Evolutionary conservation across 2,113 vertebrate species (phyloP), one percentile per base, ranked within the genome.

Genomic region (Prunella fulvescens): DNA sequence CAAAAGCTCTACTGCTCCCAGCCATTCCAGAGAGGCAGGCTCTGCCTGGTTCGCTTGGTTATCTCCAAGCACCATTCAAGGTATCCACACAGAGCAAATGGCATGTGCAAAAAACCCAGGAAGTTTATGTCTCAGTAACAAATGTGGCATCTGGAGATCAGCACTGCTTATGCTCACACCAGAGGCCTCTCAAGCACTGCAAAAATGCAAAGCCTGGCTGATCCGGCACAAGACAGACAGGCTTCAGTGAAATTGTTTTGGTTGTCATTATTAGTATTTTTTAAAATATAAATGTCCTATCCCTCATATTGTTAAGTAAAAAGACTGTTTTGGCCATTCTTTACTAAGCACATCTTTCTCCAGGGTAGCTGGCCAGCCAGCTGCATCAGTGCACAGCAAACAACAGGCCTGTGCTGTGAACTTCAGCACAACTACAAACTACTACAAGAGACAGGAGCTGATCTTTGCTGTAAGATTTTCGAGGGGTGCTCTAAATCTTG

Each of bases 151-250:
- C 33, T n/a, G 26, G 64, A 91, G 48, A 48, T 56, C 56, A 47
- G 47, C 39, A 10, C 29, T 54, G 14, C 4, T 73, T 19, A 8
- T 0, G 0, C 18, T 77, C 10, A 13, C 51, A 25, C 3, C 2
- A 65, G 48, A 53, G 44, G 31, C 58, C 45, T 80, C 54, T 24
- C 2, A 18, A 47, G 51, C 14, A 28, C 62, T 15, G 50, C 40
- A 40, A 25, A 53, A 74, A 57, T 54, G 14, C 23, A 77, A 86
- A 40, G 73, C 28, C 77, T n/a, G 39, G 33, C 57, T 69, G 73
- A 70, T 4, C 22, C 28, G 0, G 0, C 28, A 44, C 10, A 58
- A 16, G 31, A 45, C 40, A 54, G 35, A 57, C 14, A 48, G 10
- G 8, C 14, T 20, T 48, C 50, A 57, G 72, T 13, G 5, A 37